Conservation (phyloP, 2,113 vertebrate genomes). For the Acanthochromis polyacanthus region DNA sequence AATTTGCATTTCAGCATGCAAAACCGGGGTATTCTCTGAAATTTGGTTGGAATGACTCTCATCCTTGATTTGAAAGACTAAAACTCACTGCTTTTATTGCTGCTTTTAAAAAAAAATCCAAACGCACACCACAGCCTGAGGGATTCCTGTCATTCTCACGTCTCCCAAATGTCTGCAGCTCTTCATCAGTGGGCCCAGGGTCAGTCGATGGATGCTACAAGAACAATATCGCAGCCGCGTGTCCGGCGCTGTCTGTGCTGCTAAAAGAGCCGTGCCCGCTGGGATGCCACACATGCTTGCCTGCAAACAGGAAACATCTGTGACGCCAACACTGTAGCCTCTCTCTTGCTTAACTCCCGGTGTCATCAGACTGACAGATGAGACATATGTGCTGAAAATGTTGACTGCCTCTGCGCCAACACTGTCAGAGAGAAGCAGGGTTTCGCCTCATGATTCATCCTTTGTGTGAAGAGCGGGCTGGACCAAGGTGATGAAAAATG, state of each 20-base stretch:
- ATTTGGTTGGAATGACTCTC: conserved; percentile 4
- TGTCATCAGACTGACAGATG: conserved; percentile 50
- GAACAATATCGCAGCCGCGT: conserved; percentile 23
- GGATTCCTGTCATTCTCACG: neutral
- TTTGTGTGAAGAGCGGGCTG: conserved; percentile 33
- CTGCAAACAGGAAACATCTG: conserved; percentile 64
- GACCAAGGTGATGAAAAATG: conserved; percentile 51
- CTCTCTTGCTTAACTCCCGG: conserved; percentile 16
- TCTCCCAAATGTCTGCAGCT: conserved; percentile 16
- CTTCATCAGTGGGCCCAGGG: conserved; percentile 5
- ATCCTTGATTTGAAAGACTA: neutral
- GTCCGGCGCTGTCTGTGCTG: conserved; percentile 23
- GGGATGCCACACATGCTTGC: conserved; percentile 42
- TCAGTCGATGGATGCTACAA: conserved; percentile 31
- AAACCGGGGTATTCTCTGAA: neutral
- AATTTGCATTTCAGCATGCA: neutral
- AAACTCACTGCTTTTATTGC: neutral
- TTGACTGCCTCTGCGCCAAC: conserved; percentile 46
- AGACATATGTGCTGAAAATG: conserved; percentile 54
- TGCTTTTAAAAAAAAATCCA: neutral
- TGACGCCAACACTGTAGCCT: conserved; percentile 32
- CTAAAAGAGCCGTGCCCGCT: conserved; percentile 23
- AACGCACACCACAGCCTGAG: neutral
- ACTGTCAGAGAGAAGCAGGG: conserved; percentile 31
- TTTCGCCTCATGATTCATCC: conserved; percentile 52